Evolutionary conservation across 2,797 vertebrate genomes (phyloP).

Genomic region (Fundulus diaphanus): DNA sequence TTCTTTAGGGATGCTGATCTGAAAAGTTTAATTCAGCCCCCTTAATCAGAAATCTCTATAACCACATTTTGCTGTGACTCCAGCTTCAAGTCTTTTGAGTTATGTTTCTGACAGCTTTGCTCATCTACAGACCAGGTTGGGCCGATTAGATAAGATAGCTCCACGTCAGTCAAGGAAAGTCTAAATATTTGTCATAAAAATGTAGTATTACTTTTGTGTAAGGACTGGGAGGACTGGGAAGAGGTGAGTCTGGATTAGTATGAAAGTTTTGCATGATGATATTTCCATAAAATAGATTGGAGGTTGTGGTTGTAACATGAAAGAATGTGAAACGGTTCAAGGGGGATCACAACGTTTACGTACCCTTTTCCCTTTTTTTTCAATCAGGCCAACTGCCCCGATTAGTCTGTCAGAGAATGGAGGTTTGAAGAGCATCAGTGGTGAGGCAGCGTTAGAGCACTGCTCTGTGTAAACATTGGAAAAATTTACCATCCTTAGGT

Average conservation of each 20-base stretch:
- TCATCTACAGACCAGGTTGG: neutral
- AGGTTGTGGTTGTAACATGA: neutral
- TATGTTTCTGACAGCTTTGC: neutral
- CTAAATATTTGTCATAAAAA: neutral
- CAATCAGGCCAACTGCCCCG: conserved; percentile 64
- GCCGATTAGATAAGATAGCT: neutral
- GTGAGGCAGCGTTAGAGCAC: conserved; percentile 55
- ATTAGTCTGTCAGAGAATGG: conserved; percentile 86
- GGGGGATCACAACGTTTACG: conserved; percentile 29
- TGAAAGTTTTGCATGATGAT: neutral
- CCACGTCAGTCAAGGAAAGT: neutral
- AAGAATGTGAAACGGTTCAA: neutral
- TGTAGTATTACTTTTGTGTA: neutral
- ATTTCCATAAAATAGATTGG: neutral
- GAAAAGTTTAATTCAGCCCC: neutral
- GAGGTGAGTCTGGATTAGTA: neutral
- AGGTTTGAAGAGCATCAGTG: conserved; percentile 70
- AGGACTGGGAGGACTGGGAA: neutral
- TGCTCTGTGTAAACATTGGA: conserved; percentile 27
- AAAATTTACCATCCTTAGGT: conserved; percentile 28
- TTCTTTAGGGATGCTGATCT: neutral
- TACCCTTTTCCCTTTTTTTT: conserved; percentile 39
- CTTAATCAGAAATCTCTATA: neutral
- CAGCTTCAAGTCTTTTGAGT: neutral
- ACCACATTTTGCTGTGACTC: neutral